Evolutionary conservation across 2,888 invertebrate genomes (phyloP).

Genomic region (Drosophila dives): DNA sequence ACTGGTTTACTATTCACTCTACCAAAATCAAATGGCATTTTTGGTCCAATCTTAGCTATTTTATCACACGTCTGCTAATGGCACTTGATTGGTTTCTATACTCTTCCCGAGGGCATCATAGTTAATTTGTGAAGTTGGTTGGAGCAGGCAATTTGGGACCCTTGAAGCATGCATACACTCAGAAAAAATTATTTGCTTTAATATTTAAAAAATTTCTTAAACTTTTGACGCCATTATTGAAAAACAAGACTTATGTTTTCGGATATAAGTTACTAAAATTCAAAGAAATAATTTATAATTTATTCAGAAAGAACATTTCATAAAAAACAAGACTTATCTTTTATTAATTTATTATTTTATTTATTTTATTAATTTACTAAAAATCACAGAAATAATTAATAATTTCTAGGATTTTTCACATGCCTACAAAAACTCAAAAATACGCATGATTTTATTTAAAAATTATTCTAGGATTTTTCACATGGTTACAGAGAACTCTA

Average conservation of each 20-base stretch:
- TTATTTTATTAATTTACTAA: background rate
- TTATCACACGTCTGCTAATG: slow-evolving; percentile 58
- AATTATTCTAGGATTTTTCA: background rate
- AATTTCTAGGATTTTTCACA: background rate
- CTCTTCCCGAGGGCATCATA: background rate
- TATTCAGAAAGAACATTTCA: background rate
- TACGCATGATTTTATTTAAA: rapidly evolving
- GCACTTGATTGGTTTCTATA: slow-evolving; percentile 28
- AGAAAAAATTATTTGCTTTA: background rate
- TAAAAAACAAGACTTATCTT: background rate
- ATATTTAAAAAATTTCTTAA: too few species aligned
- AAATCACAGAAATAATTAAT: rapidly evolving
- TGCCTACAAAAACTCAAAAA: background rate
- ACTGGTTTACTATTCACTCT: background rate
- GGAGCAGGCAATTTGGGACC: background rate
- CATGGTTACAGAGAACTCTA: background rate
- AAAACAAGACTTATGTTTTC: too few species aligned
- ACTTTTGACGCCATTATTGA: too few species aligned
- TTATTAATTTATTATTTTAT: background rate
- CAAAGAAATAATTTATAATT: too few species aligned
- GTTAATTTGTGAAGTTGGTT: background rate
- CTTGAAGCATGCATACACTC: background rate
- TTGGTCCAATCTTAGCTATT: slow-evolving; percentile 48
- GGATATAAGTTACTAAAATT: too few species aligned
- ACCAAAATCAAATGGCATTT: slow-evolving; percentile 15